Percentiles rank a stretch among this genome's conserved stretches.
phyloP scores from a whole-genome alignment of 2,797 vertebrate genomes.

The Coendou prehensilis region DNA sequence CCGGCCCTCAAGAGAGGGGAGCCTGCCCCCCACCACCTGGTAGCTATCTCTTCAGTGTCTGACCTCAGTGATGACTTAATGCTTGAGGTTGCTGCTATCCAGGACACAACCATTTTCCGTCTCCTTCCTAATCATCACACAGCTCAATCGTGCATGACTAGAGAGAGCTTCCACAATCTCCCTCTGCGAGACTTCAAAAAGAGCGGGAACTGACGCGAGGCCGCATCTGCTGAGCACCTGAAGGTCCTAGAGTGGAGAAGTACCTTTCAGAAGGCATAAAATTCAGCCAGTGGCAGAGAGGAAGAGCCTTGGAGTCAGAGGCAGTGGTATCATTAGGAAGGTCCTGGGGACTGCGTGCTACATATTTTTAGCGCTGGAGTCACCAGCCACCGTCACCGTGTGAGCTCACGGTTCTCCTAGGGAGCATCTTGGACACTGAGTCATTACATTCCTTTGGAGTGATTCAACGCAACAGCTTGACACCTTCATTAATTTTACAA shows the following conservation, averaged over 20 bases:
- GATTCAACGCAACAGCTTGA: conserved; percentile 86
- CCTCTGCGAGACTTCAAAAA: conserved; percentile 75
- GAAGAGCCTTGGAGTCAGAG: background rate
- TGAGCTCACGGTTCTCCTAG: conserved; percentile 78
- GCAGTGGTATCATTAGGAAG: background rate
- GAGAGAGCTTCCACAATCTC: conserved; percentile 70
- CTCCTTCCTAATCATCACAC: conserved; percentile 38
- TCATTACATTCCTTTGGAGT: conserved; percentile 84
- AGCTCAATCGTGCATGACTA: conserved; percentile 57
- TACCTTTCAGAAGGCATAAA: conserved; percentile 53
- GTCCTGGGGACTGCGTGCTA: conserved; percentile 39
- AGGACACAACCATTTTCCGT: conserved; percentile 27
- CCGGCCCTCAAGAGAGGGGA: conserved; percentile 15
- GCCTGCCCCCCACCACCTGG: conserved; percentile 27
- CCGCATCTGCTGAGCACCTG: conserved; percentile 24
- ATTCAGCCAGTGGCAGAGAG: background rate
- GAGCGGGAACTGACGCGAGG: conserved; percentile 36
- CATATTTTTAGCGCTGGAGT: conserved; percentile 76
- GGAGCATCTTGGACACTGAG: conserved; percentile 83
- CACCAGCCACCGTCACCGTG: conserved; percentile 32
- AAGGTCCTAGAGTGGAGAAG: conserved; percentile 35
- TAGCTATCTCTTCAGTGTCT: conserved; percentile 61
- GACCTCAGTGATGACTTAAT: background rate
- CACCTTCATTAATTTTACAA: conserved; percentile 84
- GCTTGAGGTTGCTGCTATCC: conserved; percentile 10